A percentile compares a stretch with the other conserved stretches of the same genome.
Evolutionary conservation across 2,113 vertebrate genomes (phyloP).

Genomic region (Bufo bufo): DNA sequence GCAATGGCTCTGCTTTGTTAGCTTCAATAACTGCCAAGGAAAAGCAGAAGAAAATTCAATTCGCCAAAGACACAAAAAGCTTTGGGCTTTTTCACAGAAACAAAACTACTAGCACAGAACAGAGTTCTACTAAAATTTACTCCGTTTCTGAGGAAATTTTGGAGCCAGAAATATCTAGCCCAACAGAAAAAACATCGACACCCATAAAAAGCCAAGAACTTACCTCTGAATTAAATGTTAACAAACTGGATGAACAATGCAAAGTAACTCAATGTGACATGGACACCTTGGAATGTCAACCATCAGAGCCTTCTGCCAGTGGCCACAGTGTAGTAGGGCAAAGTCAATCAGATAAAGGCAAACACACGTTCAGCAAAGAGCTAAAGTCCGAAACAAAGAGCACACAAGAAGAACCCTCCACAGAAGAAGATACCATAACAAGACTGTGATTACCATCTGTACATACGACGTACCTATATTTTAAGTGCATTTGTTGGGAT

Average conservation of each 20-base stretch:
- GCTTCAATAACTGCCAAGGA: slow-evolving; percentile 70
- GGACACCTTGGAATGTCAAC: slow-evolving; percentile 56
- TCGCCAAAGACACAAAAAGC: slow-evolving; percentile 74
- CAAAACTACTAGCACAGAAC: slow-evolving; percentile 68
- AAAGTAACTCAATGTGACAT: slow-evolving; percentile 57
- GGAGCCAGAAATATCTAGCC: slow-evolving; percentile 68
- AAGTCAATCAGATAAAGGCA: slow-evolving; percentile 61
- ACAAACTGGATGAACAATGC: slow-evolving; percentile 64
- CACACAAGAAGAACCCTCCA: slow-evolving; percentile 64
- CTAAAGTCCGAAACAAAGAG: slow-evolving; percentile 49
- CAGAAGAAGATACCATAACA: slow-evolving; percentile 74
- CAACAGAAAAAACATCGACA: slow-evolving; percentile 65
- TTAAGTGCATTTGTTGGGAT: slow-evolving; percentile 60
- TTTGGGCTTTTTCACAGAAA: slow-evolving; percentile 78
- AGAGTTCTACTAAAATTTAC: slow-evolving; percentile 77
- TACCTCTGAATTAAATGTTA: slow-evolving; percentile 68
- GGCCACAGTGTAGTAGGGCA: slow-evolving; percentile 62
- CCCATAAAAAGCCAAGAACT: slow-evolving; percentile 64
- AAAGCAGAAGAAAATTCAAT: slow-evolving; percentile 73
- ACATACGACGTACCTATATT: slow-evolving; percentile 66
- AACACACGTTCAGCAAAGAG: slow-evolving; percentile 55
- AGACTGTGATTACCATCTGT: slow-evolving; percentile 71
- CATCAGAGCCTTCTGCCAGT: slow-evolving; percentile 62
- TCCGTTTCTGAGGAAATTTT: slow-evolving; percentile 80
- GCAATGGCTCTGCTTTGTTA: slow-evolving; percentile 74